Evolutionary conservation across 1,140 invertebrate genomes (phyloP).

Genomic region (Lysiphlebus fabarum): DNA sequence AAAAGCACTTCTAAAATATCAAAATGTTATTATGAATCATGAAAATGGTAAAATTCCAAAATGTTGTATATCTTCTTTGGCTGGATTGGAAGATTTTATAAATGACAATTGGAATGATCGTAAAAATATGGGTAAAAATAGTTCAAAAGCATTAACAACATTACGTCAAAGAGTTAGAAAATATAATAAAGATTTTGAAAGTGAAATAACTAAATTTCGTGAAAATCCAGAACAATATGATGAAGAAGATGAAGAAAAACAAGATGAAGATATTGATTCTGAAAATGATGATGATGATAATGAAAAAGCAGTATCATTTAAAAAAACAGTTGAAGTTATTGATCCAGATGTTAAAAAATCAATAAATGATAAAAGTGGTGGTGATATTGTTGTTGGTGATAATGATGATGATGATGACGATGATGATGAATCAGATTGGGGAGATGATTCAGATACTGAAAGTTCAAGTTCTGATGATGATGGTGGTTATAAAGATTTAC

Average conservation of each 20-base stretch:
- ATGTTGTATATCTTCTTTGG: constrained; percentile 86
- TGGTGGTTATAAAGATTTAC: constrained; percentile 68
- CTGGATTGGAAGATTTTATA: constrained; percentile 94
- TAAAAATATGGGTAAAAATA: constrained; percentile 83
- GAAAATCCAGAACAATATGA: constrained; percentile 87
- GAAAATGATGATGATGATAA: constrained; percentile 54
- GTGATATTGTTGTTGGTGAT: too few species aligned
- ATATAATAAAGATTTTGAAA: constrained; percentile 93
- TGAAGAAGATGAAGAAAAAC: constrained; percentile 72
- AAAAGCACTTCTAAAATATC: constrained; percentile 85
- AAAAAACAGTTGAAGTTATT: too few species aligned
- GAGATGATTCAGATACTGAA: constrained; percentile 74
- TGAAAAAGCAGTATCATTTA: neutral
- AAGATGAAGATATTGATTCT: constrained; percentile 55
- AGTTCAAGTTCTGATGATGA: constrained; percentile 77
- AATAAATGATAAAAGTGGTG: constrained; percentile 72
- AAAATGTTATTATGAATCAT: constrained; percentile 89
- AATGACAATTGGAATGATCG: constrained; percentile 85
- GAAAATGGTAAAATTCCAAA: constrained; percentile 86
- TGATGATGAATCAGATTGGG: constrained; percentile 85
- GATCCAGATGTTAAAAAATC: constrained; percentile 48
- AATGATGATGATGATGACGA: too few species aligned
- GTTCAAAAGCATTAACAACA: constrained; percentile 89
- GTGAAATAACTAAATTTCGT: constrained; percentile 79
- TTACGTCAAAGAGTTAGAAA: constrained; percentile 94